Conservation (phyloP, 2,797 vertebrate species). For the Leptoclinus maculatus region DNA sequence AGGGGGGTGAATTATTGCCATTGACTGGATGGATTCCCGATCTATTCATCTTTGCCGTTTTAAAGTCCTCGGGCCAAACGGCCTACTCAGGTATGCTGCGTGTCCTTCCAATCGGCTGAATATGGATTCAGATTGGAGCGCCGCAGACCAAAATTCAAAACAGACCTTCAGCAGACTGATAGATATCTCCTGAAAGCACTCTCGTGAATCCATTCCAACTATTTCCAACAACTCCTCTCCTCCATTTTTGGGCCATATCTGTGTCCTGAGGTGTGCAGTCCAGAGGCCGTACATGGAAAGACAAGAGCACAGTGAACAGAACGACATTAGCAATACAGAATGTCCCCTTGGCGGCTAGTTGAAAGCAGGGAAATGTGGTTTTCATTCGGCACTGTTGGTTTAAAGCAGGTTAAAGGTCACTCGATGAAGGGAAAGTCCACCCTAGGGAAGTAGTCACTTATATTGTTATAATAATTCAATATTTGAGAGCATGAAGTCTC, state of each 20-base stretch:
- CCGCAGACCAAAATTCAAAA: conserved; percentile 60
- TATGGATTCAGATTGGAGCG: conserved; percentile 24
- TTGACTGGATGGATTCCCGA: conserved; percentile 31
- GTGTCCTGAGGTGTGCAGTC: conserved; percentile 60
- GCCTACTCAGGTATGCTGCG: conserved; percentile 39
- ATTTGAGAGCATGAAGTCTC: background rate
- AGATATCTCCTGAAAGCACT: conserved; percentile 59
- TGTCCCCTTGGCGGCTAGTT: conserved; percentile 49
- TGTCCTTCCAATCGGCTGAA: conserved; percentile 56
- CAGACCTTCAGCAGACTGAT: conserved; percentile 68
- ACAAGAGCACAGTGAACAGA: conserved; percentile 45
- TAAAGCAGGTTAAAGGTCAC: conserved; percentile 53
- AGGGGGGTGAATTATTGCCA: background rate
- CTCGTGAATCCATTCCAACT: conserved; percentile 69
- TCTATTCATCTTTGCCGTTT: conserved; percentile 26
- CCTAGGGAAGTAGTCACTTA: background rate
- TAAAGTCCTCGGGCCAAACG: conserved; percentile 1
- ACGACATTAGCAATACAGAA: conserved; percentile 56
- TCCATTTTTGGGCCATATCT: conserved; percentile 61
- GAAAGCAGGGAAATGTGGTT: conserved; percentile 63
- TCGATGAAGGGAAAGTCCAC: conserved; percentile 19
- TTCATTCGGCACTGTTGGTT: conserved; percentile 65
- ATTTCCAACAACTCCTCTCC: conserved; percentile 65
- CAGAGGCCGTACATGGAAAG: conserved; percentile 72
- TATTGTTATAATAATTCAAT: conserved; percentile 14